Conservation (phyloP, 2,797 vertebrate species). For the Chaetodon trifasciatus region DNA sequence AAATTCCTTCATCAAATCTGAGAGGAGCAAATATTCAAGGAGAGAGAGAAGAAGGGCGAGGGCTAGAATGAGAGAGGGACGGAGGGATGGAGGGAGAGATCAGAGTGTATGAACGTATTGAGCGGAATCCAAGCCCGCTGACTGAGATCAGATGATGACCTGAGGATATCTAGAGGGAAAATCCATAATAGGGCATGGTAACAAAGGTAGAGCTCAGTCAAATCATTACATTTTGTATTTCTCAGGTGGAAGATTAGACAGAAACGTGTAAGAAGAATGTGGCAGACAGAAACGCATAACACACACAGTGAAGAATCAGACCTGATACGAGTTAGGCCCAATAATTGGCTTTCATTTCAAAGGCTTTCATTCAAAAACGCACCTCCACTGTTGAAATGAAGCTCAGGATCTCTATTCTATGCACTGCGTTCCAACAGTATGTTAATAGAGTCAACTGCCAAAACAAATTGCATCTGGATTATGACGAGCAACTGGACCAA, state of each 20-base stretch:
- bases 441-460: slow-evolving; percentile 36
- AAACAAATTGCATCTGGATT: slow-evolving; percentile 53
- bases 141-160: slow-evolving; percentile 82
- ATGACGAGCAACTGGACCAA: slow-evolving; percentile 31
- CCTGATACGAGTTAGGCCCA: background rate
- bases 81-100: slow-evolving; percentile 56
- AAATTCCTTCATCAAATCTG: slow-evolving; percentile 79
- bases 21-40: slow-evolving; percentile 68
- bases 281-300: slow-evolving; percentile 9
- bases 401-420: slow-evolving; percentile 27
- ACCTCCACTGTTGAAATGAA: slow-evolving; percentile 13
- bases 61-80: slow-evolving; percentile 12
- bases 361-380: slow-evolving; percentile 12
- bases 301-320: slow-evolving; percentile 24
- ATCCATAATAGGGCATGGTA: slow-evolving; percentile 74
- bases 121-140: slow-evolving; percentile 72
- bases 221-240: slow-evolving; percentile 53
- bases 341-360: slow-evolving; percentile 12
- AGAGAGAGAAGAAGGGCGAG: slow-evolving; percentile 32
- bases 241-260: slow-evolving; percentile 56
- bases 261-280: slow-evolving; percentile 17
- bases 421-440: slow-evolving; percentile 1
- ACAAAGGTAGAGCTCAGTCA: slow-evolving; percentile 60
- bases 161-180: slow-evolving; percentile 70
- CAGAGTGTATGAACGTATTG: slow-evolving; percentile 70